Evolutionary conservation across 1,140 invertebrate species (phyloP), one percentile per base, ranked within the genome.

Genomic region (Eulimnadia texana): DNA sequence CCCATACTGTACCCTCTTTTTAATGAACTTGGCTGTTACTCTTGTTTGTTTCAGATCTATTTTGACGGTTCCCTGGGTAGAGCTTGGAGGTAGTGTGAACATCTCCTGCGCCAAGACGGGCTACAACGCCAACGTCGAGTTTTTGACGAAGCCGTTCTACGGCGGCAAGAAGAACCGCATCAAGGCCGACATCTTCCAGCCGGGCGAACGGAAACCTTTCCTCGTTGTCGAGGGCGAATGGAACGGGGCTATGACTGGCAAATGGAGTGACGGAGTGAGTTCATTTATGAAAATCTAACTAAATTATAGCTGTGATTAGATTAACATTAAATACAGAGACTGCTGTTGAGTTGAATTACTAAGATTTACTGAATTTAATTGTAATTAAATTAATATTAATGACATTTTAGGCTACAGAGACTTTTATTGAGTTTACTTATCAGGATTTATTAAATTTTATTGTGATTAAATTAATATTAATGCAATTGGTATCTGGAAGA

Each of bases 91-190:
- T 53, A 83, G 82, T 2, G 86, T 93, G 1, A 82, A 79, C 20
- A 92, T 98, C 63, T 85, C 80, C 55, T 98, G 92, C 72, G 78
- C 82, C 20, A 88, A 96, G 72, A 93, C 90, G 2, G 91, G 90
- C 50, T 93, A 91, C 70, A 79, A 82, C 68, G 88, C 92, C 22
- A 83, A 84, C 66, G 79, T 98, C 19, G 90, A 95, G 72, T 98
- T 98, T 75, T 77, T 93, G 57, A 97, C 93, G 9, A 97, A 97
- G 79, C 93, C 93, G 13, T 96, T 97, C 75, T 98, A 97, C 73
- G 92, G 93, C 20, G 93, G 93, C 27, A 95, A 94, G 73, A 86
- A 92, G 67, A 90, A 98, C 72, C 79, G 84, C 61, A 84, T 98
- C 50, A 84, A 81, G 3, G 91, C 89, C 58, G 91, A 97, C 69